Evolutionary conservation across 2,888 invertebrate species (phyloP).

Genomic region (Drosophila neotestacea): DNA sequence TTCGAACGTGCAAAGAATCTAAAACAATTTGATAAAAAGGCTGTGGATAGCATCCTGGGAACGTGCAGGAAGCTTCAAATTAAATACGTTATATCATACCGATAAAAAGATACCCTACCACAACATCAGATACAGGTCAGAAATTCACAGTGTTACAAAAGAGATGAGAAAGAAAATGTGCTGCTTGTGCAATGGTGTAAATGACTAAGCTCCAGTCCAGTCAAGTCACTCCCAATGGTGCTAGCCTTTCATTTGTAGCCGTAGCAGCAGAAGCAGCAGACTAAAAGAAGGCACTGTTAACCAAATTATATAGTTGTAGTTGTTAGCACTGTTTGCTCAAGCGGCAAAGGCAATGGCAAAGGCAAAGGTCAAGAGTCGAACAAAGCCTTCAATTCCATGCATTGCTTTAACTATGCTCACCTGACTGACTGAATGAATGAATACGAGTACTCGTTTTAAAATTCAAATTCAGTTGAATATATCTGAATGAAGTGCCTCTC

Average conservation of each 20-base stretch:
- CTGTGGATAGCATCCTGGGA: slow-evolving; percentile 42
- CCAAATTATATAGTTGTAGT: slow-evolving; percentile 45
- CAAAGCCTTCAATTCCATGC: slow-evolving; percentile 24
- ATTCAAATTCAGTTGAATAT: slow-evolving; percentile 20
- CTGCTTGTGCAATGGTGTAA: slow-evolving; percentile 4
- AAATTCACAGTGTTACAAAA: slow-evolving; percentile 3
- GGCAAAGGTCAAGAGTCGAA: slow-evolving; percentile 45
- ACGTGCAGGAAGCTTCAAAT: slow-evolving; percentile 62
- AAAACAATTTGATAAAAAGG: slow-evolving; percentile 60
- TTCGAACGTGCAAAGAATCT: slow-evolving; percentile 63
- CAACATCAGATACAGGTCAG: neutral
- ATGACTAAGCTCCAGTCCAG: slow-evolving; percentile 29
- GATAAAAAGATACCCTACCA: slow-evolving; percentile 33
- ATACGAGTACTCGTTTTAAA: slow-evolving; percentile 20
- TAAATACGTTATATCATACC: slow-evolving; percentile 55
- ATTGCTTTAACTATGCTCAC: slow-evolving; percentile 26
- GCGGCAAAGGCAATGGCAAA: slow-evolving; percentile 30
- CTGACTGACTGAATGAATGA: slow-evolving; percentile 15
- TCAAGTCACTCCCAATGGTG: slow-evolving; percentile 51
- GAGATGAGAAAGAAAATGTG: slow-evolving; percentile 10
- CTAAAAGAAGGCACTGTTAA: slow-evolving; percentile 39
- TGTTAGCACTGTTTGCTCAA: slow-evolving; percentile 25
- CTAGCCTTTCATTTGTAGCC: slow-evolving; percentile 55
- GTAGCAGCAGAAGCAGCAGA: slow-evolving; percentile 32
- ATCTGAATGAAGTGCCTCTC: neutral